phyloP scores from a whole-genome alignment of 1,140 invertebrate species.

The Thaumetopoea pityocampa region DNA sequence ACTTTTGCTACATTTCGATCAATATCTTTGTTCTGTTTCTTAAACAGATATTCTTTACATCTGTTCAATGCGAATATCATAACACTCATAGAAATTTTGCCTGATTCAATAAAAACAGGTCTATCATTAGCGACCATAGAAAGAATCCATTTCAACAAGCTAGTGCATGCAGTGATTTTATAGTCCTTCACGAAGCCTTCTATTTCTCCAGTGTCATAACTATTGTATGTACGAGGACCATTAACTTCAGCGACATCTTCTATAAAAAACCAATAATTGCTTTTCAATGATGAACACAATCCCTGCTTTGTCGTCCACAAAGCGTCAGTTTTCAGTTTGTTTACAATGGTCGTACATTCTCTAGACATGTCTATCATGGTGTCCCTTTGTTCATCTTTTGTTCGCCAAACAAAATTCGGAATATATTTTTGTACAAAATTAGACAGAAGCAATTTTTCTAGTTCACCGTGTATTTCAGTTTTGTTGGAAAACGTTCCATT shows the following conservation, averaged over 20 bases:
- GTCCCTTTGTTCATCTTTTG: slow-evolving; percentile 56
- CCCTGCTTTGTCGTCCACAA: slow-evolving; percentile 80
- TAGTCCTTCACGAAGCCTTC: slow-evolving; percentile 77
- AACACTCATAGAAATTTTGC: slow-evolving; percentile 67
- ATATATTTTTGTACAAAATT: slow-evolving; percentile 77
- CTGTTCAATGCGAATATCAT: slow-evolving; percentile 77
- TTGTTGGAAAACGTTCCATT: slow-evolving; percentile 54
- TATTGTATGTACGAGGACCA: slow-evolving; percentile 77
- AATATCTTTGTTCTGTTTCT: slow-evolving; percentile 74
- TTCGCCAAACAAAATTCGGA: slow-evolving; percentile 78
- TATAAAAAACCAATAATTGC: slow-evolving; percentile 78
- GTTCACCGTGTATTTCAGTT: slow-evolving; percentile 46
- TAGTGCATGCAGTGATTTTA: slow-evolving; percentile 88
- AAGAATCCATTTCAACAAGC: slow-evolving; percentile 86
- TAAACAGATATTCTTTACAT: slow-evolving; percentile 74
- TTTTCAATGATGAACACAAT: slow-evolving; percentile 76
- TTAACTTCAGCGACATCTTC: slow-evolving; percentile 76
- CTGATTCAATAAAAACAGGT: slow-evolving; percentile 58
- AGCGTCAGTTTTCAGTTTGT: slow-evolving; percentile 74
- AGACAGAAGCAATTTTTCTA: slow-evolving; percentile 71
- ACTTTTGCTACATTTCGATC: slow-evolving; percentile 58
- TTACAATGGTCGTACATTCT: slow-evolving; percentile 68
- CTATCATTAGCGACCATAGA: slow-evolving; percentile 60
- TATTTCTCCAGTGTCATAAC: slow-evolving; percentile 67
- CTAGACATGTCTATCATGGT: slow-evolving; percentile 50